phyloP scores from a whole-genome alignment of 2,888 invertebrate species.

The Nomada ferruginata region DNA sequence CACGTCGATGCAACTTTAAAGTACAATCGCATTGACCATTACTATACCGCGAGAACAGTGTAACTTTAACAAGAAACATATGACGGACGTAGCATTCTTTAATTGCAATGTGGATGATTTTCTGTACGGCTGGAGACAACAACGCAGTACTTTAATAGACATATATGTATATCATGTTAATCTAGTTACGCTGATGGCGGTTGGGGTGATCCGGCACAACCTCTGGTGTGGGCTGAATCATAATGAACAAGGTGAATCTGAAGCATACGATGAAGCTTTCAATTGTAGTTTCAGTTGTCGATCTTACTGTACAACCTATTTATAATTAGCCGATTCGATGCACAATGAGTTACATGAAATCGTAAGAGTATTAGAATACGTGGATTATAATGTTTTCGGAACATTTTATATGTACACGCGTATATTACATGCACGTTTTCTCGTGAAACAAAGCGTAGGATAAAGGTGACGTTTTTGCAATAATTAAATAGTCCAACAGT shows the following conservation, averaged over 20 bases:
- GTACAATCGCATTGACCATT: not conserved
- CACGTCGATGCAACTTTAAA: constrained; percentile 10
- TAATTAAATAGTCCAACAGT: too few relatives aligned
- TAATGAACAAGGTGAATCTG: constrained; percentile 47
- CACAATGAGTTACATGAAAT: too few relatives aligned
- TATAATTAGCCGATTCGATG: constrained; percentile 36
- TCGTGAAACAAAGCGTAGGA: too few relatives aligned
- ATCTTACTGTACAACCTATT: constrained; percentile 53
- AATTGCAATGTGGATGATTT: not conserved
- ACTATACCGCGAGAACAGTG: not conserved
- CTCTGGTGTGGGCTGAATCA: constrained; percentile 51
- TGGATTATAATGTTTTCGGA: too few relatives aligned
- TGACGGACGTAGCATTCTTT: too few relatives aligned
- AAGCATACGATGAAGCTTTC: constrained; percentile 51
- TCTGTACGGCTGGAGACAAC: constrained; percentile 7
- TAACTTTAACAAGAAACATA: too few relatives aligned
- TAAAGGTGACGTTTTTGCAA: too few relatives aligned
- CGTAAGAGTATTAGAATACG: too few relatives aligned
- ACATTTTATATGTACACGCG: too few relatives aligned
- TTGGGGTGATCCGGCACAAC: constrained; percentile 35
- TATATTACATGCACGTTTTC: too few relatives aligned
- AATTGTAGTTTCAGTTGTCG: constrained; percentile 51
- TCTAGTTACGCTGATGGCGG: constrained; percentile 34
- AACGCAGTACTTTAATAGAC: constrained; percentile 17
- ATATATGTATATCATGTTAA: constrained; percentile 46